Evolutionary conservation across 1,140 invertebrate genomes (phyloP), one percentile per base, ranked within the genome.

Genomic region (Littorina saxatilis): DNA sequence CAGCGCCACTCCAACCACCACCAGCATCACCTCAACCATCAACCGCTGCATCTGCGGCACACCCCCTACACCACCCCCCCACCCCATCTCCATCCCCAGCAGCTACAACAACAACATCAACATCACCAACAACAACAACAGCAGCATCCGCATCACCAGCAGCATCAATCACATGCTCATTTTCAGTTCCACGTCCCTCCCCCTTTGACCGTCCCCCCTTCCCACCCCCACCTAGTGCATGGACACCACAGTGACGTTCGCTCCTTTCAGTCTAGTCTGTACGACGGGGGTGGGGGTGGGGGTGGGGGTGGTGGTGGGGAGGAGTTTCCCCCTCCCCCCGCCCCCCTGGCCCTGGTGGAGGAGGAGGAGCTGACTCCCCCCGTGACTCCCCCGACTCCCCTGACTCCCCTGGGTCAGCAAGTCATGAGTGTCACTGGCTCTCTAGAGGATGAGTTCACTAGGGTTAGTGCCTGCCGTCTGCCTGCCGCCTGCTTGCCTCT

Each of bases 401-500:
- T 80, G 9, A 80, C 79, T 61, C 79, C 79, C 37, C 68, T 80
- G 76, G 76, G 35, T 78, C 76, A 66, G 55, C 76, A 78, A 20
- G 50, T 58, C 39, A 40, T 63, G 58, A 37, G 27, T 29, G 27
- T 78, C 70, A 55, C 72, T 27, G 61, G 82, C 32, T 81, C 70
- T 35, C 27, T 82, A 58, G 85, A 87, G 76, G 85, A 87, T 73
- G 83, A 83, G 63, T 87, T 87, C 75, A 82, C 83, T 40, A 85
- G 85, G 85, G 85, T 87, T 81, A 87, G 85, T 87, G 68, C 61
- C 20, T 32, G 20, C 35, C 32, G 23, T n/a, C 29, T 83, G 63
- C 35, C 20, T 81, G 72, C 37, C 76, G 55, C 27, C 55, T 55
- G 39, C 27, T 76, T 35, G 27, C n/a, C 50, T 73, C 32, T 63